Percentiles rank a stretch among this genome's conserved stretches.
Conservation (phyloP, 2,113 vertebrate species). For the Pachypanchax playfairii region DNA sequence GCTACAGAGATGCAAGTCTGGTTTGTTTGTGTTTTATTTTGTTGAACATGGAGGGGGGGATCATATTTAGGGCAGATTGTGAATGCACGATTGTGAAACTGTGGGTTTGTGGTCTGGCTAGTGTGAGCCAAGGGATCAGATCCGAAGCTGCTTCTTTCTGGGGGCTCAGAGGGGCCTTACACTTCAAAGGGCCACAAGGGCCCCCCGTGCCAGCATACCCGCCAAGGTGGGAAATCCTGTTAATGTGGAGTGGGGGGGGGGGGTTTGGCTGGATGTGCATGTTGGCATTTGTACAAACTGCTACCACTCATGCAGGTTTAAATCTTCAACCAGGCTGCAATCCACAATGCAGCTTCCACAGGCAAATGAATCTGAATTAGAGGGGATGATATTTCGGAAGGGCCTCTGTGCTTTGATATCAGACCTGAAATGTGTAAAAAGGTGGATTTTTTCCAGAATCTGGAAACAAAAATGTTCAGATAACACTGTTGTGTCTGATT, state of each 20-base stretch:
- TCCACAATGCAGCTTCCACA: constrained; percentile 24
- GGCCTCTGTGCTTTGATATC: constrained; percentile 28
- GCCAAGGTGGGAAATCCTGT: constrained; percentile 69
- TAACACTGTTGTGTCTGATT: not conserved
- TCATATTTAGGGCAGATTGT: constrained; percentile 42
- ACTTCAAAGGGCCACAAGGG: constrained; percentile 68
- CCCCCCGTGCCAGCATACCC: constrained; percentile 42
- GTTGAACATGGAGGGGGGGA: constrained; percentile 20
- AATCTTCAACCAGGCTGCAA: constrained; percentile 46
- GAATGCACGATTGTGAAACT: constrained; percentile 18
- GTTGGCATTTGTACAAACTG: constrained; percentile 42
- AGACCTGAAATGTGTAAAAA: constrained; percentile 10
- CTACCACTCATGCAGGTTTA: constrained; percentile 58
- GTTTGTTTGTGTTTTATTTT: constrained; percentile 21
- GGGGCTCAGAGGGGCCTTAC: constrained; percentile 51
- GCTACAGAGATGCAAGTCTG: constrained; percentile 53
- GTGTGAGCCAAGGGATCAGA: constrained; percentile 56
- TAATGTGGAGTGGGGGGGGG: constrained; percentile 50
- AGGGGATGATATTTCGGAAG: constrained; percentile 25
- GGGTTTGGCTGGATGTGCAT: constrained; percentile 50
- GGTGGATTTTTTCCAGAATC: not conserved
- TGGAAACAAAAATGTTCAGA: not conserved
- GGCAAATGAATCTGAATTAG: constrained; percentile 27
- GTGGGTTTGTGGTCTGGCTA: constrained; percentile 45
- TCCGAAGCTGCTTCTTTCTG: constrained; percentile 59